Conservation (phyloP, 2,113 vertebrate species). For the Apteryx mantelli region DNA sequence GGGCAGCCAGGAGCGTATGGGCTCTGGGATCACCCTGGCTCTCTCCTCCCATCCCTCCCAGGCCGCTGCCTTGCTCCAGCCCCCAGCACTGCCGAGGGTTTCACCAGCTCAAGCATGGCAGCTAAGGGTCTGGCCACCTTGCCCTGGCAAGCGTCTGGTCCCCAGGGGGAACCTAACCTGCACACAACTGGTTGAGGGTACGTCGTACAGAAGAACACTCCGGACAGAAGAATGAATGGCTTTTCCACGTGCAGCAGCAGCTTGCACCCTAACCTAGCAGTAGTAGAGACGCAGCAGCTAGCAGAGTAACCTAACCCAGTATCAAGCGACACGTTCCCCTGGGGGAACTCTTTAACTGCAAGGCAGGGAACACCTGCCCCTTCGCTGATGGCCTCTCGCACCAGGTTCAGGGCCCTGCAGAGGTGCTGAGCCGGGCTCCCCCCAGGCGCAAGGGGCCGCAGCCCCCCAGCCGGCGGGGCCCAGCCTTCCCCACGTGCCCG, state of each 20-base stretch:
- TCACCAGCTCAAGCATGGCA: not conserved
- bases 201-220: accelerated
- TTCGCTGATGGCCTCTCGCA: not conserved
- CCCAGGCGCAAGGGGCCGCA: too few species aligned
- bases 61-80: not conserved
- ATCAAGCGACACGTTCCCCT: too few species aligned
- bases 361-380: not conserved
- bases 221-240: not conserved
- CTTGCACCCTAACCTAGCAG: too few species aligned
- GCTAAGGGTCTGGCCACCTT: not conserved
- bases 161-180: not conserved
- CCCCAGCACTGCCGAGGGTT: not conserved
- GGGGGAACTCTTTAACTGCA: too few species aligned
- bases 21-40: too few species aligned
- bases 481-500: not conserved
- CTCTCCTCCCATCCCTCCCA: not conserved
- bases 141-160: not conserved
- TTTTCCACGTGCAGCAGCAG: not conserved
- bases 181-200: too few species aligned
- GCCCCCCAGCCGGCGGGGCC: not conserved
- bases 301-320: too few species aligned
- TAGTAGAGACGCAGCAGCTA: too few species aligned
- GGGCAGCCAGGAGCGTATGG: not conserved
- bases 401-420: not conserved
- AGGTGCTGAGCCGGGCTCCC: too few species aligned